Evolutionary conservation across 92 coral and sea anemone species (phyloP).

Genomic region (Heteractis magnifica): DNA sequence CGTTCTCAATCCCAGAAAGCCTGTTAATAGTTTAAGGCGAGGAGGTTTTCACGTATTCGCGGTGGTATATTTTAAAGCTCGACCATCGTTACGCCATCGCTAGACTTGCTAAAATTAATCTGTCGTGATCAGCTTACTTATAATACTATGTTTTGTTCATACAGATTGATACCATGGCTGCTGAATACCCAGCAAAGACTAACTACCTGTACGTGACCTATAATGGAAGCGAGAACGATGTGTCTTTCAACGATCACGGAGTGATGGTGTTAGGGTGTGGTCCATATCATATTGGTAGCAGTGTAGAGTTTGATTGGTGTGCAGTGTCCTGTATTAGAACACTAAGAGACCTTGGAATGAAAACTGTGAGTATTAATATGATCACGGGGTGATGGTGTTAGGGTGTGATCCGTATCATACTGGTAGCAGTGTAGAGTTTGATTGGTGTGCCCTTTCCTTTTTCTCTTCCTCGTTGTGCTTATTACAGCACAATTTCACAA

Average conservation of each 20-base stretch:
- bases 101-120: background rate
- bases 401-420: slow-evolving; percentile 90
- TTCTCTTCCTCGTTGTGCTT: no score
- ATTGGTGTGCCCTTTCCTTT: slow-evolving; percentile 87
- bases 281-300: slow-evolving; percentile 98
- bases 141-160: background rate
- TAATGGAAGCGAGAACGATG: slow-evolving; percentile 92
- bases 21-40: no score
- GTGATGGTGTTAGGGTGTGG: slow-evolving; percentile 99
- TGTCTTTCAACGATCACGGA: slow-evolving; percentile 81
- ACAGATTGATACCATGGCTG: slow-evolving; percentile 99
- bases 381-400: slow-evolving; percentile 57
- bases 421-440: slow-evolving; percentile 95
- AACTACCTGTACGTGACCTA: slow-evolving; percentile 95
- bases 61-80: no score
- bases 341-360: slow-evolving; percentile 74
- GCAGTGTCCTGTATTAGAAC: slow-evolving; percentile 98
- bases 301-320: slow-evolving; percentile 99
- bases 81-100: no score
- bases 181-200: slow-evolving; percentile 96
- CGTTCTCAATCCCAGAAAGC: no score
- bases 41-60: no score
- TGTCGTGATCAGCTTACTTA: background rate
- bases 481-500: no score
- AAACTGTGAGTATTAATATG: slow-evolving; percentile 63